Conservation (phyloP, 2,797 vertebrate genomes). For the Clarias platycephalus region DNA sequence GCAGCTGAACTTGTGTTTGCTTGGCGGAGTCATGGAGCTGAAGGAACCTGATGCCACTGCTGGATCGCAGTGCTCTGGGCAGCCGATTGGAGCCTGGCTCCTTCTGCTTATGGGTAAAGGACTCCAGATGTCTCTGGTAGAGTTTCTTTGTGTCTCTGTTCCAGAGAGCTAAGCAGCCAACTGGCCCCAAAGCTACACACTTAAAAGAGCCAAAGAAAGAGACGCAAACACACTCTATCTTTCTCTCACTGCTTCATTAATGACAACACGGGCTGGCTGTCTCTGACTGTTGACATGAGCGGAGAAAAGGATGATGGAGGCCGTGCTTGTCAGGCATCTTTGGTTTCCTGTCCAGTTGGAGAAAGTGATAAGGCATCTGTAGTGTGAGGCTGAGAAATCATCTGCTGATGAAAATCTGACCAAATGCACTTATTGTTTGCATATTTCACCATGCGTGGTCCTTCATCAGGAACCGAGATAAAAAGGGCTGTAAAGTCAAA, state of each 20-base stretch:
- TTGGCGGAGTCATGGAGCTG: slow-evolving; percentile 15
- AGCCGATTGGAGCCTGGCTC: slow-evolving; percentile 39
- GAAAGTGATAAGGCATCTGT: slow-evolving; percentile 24
- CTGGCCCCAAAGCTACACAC: slow-evolving; percentile 33
- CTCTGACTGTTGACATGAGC: slow-evolving; percentile 40
- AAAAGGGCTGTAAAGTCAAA: slow-evolving; percentile 23
- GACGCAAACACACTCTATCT: slow-evolving; percentile 33
- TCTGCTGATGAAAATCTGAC: slow-evolving; percentile 38
- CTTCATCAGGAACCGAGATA: slow-evolving; percentile 40
- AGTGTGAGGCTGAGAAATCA: slow-evolving; percentile 40
- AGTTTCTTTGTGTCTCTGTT: slow-evolving; percentile 54
- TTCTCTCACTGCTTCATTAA: slow-evolving; percentile 38
- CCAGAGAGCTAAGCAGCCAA: slow-evolving; percentile 36
- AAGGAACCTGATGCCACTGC: slow-evolving; percentile 34
- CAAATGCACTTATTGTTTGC: slow-evolving; percentile 39
- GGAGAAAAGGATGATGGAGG: slow-evolving; percentile 26
- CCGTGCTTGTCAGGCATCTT: slow-evolving; percentile 37
- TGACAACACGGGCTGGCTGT: slow-evolving; percentile 34
- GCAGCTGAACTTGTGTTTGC: slow-evolving; percentile 34
- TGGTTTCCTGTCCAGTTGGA: slow-evolving; percentile 42
- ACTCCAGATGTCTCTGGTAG: slow-evolving; percentile 67
- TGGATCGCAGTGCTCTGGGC: slow-evolving; percentile 36
- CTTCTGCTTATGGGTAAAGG: slow-evolving; percentile 55
- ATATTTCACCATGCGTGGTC: slow-evolving; percentile 39
- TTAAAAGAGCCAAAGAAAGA: slow-evolving; percentile 36